A percentile compares a stretch with the other conserved stretches of the same genome.
These are phyloP conservation scores for Brenthis hecate DNA, from an alignment of 2,888 invertebrate genomes.

Conservation along the genomic window DNA sequence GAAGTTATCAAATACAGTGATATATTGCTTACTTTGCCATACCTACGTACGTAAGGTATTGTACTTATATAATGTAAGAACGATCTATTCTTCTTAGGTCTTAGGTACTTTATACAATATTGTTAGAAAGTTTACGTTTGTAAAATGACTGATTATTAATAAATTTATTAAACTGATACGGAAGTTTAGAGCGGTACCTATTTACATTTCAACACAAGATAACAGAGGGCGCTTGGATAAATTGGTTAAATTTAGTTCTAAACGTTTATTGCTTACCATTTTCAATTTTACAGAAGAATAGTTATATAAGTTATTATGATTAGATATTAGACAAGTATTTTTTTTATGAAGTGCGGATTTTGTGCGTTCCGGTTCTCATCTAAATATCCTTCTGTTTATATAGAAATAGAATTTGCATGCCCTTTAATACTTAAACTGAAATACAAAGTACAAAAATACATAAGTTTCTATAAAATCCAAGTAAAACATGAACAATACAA, in stretches of 20 bases:
- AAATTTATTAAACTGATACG: conserved; percentile 33
- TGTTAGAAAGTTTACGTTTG: conserved; percentile 47
- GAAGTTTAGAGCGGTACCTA: conserved; percentile 33
- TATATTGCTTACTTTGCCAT: conserved; percentile 70
- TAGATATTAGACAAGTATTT: background rate
- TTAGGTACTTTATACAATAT: conserved; percentile 59
- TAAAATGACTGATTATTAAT: conserved; percentile 40
- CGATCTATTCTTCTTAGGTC: conserved; percentile 56
- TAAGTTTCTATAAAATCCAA: conserved; percentile 46
- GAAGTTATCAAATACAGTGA: conserved; percentile 57
- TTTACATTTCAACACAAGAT: conserved; percentile 38
- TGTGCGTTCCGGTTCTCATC: conserved; percentile 39
- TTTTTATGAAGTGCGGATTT: conserved; percentile 20
- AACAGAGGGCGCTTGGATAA: conserved; percentile 9
- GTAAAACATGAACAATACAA: conserved; percentile 53
- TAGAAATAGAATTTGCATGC: conserved; percentile 39
- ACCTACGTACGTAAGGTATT: conserved; percentile 63
- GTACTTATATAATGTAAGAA: conserved; percentile 60
- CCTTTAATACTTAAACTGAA: conserved; percentile 40
- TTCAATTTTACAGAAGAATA: conserved; percentile 36
- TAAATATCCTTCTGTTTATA: conserved; percentile 38
- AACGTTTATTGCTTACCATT: conserved; percentile 33
- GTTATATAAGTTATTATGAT: conserved; percentile 27
- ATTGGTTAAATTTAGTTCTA: conserved; percentile 23
- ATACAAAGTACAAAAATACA: conserved; percentile 47